Conservation (phyloP, 2,113 vertebrate genomes). For the Austrofundulus limnaeus region DNA sequence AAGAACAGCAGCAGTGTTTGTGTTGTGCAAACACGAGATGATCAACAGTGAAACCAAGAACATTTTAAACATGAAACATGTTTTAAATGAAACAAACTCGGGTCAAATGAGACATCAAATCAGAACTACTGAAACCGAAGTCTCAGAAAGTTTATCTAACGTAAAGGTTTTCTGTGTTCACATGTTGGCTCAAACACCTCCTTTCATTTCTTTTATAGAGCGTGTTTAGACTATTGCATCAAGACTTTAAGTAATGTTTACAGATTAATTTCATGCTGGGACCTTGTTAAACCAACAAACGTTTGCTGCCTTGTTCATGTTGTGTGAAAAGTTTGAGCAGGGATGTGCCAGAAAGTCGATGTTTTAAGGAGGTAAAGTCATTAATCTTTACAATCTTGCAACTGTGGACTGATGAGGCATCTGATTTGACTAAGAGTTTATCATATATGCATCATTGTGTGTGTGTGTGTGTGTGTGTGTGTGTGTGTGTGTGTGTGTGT, state of each 20-base stretch:
- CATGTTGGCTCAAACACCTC: not conserved
- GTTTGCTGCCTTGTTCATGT: not conserved
- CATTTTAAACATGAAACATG: conserved; percentile 7
- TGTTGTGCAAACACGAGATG: conserved; percentile 15
- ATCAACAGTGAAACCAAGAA: conserved; percentile 44
- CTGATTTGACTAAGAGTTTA: conserved; percentile 24
- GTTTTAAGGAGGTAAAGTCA: not conserved
- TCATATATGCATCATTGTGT: conserved; percentile 21
- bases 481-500: conserved; percentile 29
- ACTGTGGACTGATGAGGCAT: conserved; percentile 2
- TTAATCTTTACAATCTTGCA: conserved; percentile 16
- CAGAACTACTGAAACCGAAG: conserved; percentile 7
- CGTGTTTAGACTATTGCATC: too few species aligned
- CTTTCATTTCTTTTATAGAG: too few species aligned
- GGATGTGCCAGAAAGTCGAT: not conserved
- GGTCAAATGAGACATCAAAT: conserved; percentile 19
- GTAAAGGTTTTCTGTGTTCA: not conserved
- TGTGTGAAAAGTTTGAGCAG: not conserved
- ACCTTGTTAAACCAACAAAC: not conserved
- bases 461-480: conserved; percentile 12
- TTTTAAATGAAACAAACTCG: conserved; percentile 7
- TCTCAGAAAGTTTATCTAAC: not conserved
- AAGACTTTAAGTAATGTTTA: too few species aligned
- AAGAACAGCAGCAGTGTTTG: conserved; percentile 7
- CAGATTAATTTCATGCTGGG: too few species aligned